Evolutionary conservation across 2,113 vertebrate species (phyloP), one percentile per base, ranked within the genome.

Genomic region (Terrapene triunguis): DNA sequence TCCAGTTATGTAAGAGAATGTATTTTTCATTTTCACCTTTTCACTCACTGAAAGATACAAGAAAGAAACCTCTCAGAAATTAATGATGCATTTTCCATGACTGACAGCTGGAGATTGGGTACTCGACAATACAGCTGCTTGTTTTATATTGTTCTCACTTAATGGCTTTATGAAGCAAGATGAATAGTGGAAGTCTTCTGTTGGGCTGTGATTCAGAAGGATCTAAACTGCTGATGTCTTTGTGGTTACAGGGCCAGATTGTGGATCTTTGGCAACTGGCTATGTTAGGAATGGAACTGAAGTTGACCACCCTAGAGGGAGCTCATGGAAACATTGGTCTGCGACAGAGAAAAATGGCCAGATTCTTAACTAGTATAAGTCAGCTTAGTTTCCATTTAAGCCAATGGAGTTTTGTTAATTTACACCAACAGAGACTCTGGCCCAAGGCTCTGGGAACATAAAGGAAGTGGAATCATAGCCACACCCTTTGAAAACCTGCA

Each of bases 21-120:
- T 92, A 96, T 95, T 98, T 97, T 93, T 92, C 84, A 96, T 96
- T 98, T 97, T 95, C 78, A 93, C 89, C 86, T 95, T 86, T 85
- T 89, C 93, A 93, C 89, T 97, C 50, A 91, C 95, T 85, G 87
- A 94, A 54, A 95, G 48, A 85, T 13, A 54, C 13, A 92, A 93
- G 38, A 38, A 87, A 84, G 51, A 78, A 94, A 87, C 5, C n/a
- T 84, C 69, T 96, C 80, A 78, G 62, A 97, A 97, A 95, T 89
- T 95, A 94, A 94, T 92, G 82, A 90, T 81, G 57, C 57, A 88
- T 85, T 12, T 95, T 57, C 93, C 48, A 10, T 83, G 82, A 89
- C 2, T 95, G 95, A 84, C 89, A 97, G 57, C 24, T 86, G 83
- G 42, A 93, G 84, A 55, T 69, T 76, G 44, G 69, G 72, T 50